phyloP scores from a whole-genome alignment of 2,797 vertebrate species.

The Pygocentrus nattereri region DNA sequence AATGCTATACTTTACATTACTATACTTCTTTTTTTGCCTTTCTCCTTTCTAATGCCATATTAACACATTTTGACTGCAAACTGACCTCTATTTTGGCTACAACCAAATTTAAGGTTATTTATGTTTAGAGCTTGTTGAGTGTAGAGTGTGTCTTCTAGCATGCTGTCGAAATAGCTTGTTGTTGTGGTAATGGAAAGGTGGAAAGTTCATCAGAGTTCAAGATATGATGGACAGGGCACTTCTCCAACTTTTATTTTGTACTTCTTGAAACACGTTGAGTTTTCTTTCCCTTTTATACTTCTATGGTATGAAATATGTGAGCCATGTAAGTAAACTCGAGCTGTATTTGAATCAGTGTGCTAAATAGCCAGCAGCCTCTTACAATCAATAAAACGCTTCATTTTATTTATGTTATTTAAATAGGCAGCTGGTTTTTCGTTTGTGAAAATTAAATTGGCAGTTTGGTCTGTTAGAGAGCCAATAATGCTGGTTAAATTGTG shows the following conservation, averaged over 20 bases:
- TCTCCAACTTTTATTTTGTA: neutral
- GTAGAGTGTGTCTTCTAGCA: neutral
- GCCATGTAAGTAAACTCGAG: too few species aligned
- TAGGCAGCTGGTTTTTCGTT: too few species aligned
- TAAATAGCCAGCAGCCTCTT: too few species aligned
- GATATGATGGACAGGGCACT: neutral
- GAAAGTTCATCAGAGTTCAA: neutral
- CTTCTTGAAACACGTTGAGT: neutral
- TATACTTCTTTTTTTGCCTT: too few species aligned
- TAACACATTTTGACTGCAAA: neutral
- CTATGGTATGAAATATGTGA: too few species aligned
- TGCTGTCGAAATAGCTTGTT: neutral
- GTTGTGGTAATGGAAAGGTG: neutral
- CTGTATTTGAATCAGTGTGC: too few species aligned
- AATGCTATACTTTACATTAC: too few species aligned
- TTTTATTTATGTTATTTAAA: too few species aligned
- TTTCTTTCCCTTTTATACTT: neutral
- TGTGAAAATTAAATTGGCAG: too few species aligned
- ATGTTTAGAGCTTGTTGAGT: neutral
- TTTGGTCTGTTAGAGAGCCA: too few species aligned
- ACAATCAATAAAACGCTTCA: too few species aligned
- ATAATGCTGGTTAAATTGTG: too few species aligned
- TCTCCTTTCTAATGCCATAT: neutral
- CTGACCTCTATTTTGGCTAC: neutral
- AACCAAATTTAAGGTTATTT: neutral